phyloP scores from a whole-genome alignment of 23 tunicate genomes.

The Trididemnum clinides region DNA sequence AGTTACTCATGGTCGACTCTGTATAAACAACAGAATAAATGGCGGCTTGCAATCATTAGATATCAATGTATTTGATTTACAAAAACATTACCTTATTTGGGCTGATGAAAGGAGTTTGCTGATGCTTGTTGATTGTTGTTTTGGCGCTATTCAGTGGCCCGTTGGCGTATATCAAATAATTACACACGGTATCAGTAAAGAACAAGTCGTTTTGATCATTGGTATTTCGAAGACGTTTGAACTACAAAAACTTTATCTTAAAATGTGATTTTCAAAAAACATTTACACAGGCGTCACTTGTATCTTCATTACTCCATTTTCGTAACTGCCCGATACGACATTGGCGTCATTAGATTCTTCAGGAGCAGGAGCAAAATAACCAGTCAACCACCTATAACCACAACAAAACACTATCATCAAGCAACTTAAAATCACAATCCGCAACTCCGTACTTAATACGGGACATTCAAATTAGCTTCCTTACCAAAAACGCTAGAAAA shows the following conservation, averaged over 20 bases:
- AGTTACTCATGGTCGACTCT: no score
- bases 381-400: neutral
- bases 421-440: no score
- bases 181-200: constrained; percentile 52
- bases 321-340: constrained; percentile 41
- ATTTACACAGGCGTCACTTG: no score
- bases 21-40: no score
- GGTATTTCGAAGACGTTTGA: constrained; percentile 47
- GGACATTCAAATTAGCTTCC: no score
- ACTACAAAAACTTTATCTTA: neutral
- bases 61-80: neutral
- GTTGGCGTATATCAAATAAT: constrained; percentile 39
- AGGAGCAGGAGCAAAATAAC: neutral
- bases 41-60: neutral
- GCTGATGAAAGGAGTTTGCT: constrained; percentile 34
- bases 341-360: neutral
- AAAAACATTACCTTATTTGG: constrained; percentile 15
- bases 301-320: constrained; percentile 61
- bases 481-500: no score
- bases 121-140: constrained; percentile 28
- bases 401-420: no score
- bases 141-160: constrained; percentile 24
- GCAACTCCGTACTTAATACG: no score
- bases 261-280: no score
- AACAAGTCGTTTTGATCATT: constrained; percentile 14